Evolutionary conservation across 2,797 vertebrate genomes (phyloP).

Genomic region (Poeciliopsis infans): DNA sequence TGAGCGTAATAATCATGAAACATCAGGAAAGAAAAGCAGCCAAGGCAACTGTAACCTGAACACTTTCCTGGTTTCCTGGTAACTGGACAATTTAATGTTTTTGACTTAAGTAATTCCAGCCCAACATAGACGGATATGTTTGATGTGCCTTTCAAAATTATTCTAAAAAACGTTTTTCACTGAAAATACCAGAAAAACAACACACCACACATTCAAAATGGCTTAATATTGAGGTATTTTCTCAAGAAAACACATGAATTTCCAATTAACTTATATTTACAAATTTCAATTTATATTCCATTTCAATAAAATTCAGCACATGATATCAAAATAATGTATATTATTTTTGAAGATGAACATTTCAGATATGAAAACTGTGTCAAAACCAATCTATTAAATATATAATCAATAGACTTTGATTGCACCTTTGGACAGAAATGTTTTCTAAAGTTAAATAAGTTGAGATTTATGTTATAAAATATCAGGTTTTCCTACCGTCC

Average conservation of each 20-base stretch:
- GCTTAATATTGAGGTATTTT: neutral
- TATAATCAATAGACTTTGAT: neutral
- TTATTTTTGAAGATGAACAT: neutral
- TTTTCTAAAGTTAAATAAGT: neutral
- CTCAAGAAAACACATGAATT: neutral
- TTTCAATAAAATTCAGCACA: neutral
- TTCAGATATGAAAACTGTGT: neutral
- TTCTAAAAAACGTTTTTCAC: too few relatives aligned
- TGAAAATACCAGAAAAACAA: neutral
- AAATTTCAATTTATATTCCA: neutral
- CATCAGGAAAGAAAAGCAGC: constrained; percentile 12
- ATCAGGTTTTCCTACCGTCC: constrained; percentile 82
- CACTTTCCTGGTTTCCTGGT: constrained; percentile 34
- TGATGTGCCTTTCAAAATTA: too few relatives aligned
- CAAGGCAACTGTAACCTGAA: constrained; percentile 16
- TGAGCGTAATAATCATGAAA: neutral
- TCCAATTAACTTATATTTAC: neutral
- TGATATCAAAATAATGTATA: neutral
- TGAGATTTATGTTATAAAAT: neutral
- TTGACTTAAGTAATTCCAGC: constrained; percentile 28
- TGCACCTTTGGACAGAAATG: neutral
- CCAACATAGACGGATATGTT: constrained; percentile 2
- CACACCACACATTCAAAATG: neutral
- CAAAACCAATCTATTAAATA: neutral
- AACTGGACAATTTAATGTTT: constrained; percentile 37